A percentile compares a stretch with the other conserved stretches of the same genome.
Conservation (phyloP, 2,888 invertebrate genomes). For the Ormyrus labotus region DNA sequence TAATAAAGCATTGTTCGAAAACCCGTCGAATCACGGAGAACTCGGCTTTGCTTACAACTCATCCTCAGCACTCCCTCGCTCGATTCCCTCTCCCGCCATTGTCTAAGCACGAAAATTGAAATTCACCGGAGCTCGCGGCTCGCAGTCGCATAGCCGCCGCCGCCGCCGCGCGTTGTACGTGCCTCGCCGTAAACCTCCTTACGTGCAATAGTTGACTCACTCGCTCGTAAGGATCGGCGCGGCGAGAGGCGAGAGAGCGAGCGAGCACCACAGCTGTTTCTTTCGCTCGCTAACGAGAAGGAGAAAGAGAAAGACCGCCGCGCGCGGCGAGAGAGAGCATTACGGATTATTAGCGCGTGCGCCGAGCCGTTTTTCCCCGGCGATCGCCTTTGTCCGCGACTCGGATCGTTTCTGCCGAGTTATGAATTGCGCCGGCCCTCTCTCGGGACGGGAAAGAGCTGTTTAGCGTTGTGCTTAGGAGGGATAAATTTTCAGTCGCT, state of each 20-base stretch:
- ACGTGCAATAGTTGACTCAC: neutral
- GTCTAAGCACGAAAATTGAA: slow-evolving; percentile 28
- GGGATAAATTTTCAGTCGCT: no score
- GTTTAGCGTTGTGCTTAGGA: no score
- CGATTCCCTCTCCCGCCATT: slow-evolving; percentile 32
- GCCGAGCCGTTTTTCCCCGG: neutral
- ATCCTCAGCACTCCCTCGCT: neutral
- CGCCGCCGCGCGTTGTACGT: no score
- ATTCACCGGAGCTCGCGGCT: slow-evolving; percentile 3
- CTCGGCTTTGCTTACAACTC: neutral
- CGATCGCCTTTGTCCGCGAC: slow-evolving; percentile 7
- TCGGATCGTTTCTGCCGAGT: neutral
- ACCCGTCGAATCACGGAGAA: no score
- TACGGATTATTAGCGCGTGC: slow-evolving; percentile 46
- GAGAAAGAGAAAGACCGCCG: neutral
- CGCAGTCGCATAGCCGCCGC: neutral
- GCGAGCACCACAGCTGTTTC: neutral
- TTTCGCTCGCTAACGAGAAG: neutral
- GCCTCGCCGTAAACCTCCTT: no score
- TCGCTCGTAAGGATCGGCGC: neutral
- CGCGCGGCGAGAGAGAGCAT: slow-evolving; percentile 1
- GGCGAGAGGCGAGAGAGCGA: no score
- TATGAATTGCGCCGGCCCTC: neutral
- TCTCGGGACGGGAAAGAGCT: neutral
- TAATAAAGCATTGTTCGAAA: no score